Evolutionary conservation across 2,888 invertebrate genomes (phyloP).

Genomic region (Acanthosepion pharaonis): DNA sequence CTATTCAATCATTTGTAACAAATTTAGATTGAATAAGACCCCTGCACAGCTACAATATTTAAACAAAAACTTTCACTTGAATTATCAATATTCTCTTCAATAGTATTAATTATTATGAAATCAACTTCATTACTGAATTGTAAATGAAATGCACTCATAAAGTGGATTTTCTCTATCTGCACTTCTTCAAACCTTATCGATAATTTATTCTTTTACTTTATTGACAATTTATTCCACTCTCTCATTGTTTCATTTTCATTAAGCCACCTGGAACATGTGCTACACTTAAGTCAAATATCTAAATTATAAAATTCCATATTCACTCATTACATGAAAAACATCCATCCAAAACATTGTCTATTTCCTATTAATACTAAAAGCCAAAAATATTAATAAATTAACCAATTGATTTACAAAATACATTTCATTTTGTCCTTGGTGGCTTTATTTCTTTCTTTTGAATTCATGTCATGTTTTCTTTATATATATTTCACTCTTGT

Average conservation of each 20-base stretch:
- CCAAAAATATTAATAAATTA: too few relatives aligned
- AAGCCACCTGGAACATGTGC: not conserved
- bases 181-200: not conserved
- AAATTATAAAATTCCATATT: not conserved
- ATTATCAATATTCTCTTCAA: not conserved
- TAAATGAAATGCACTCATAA: slow-evolving; percentile 18
- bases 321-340: not conserved
- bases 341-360: too few relatives aligned
- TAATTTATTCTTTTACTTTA: not conserved
- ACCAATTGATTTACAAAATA: not conserved
- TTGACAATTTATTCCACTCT: not conserved
- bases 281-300: not conserved
- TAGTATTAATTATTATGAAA: not conserved
- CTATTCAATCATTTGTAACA: too few relatives aligned
- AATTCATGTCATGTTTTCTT: not conserved
- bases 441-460: not conserved
- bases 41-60: too few relatives aligned
- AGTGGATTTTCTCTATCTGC: not conserved
- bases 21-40: too few relatives aligned
- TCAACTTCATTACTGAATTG: not conserved
- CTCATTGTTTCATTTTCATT: not conserved
- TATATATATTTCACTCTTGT: not conserved
- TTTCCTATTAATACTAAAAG: too few relatives aligned
- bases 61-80: too few relatives aligned
- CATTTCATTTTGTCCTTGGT: not conserved